phyloP scores from a whole-genome alignment of 2,888 invertebrate species.

The Erpobdella octoculata region DNA sequence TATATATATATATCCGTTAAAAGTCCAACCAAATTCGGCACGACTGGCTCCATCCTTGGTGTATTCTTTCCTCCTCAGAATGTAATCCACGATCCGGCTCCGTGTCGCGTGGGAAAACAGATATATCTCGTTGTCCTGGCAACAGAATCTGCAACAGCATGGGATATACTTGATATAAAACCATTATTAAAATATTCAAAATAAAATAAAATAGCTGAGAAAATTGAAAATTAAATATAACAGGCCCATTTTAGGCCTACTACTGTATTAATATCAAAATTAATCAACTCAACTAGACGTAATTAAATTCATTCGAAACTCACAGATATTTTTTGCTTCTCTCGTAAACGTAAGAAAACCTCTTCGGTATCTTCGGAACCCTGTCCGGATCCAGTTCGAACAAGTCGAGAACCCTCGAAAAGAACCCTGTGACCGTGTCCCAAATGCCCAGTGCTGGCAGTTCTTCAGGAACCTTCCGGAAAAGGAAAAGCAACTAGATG shows the following conservation, averaged over 20 bases:
- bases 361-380: constrained; percentile 70
- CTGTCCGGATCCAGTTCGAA: constrained; percentile 64
- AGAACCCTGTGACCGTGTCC: constrained; percentile 33
- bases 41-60: constrained; percentile 49
- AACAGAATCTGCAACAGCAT: background rate
- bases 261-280: background rate
- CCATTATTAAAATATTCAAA: background rate
- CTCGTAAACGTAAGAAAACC: constrained; percentile 79
- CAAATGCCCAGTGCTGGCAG: constrained; percentile 30
- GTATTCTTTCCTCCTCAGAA: constrained; percentile 78
- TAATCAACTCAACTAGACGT: background rate
- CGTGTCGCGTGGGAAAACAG: constrained; percentile 77
- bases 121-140: constrained; percentile 7
- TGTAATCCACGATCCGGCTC: constrained; percentile 82
- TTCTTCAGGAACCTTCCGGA: background rate
- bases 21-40: constrained; percentile 12
- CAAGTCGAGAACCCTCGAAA: constrained; percentile 57
- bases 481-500: no score
- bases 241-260: no score
- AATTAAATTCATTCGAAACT: constrained; percentile 52
- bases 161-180: background rate
- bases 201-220: background rate
- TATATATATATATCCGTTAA: no score
- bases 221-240: background rate
- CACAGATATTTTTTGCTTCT: constrained; percentile 84